phyloP scores from a whole-genome alignment of 2,888 invertebrate species.

The Pristionchus arcanus region DNA sequence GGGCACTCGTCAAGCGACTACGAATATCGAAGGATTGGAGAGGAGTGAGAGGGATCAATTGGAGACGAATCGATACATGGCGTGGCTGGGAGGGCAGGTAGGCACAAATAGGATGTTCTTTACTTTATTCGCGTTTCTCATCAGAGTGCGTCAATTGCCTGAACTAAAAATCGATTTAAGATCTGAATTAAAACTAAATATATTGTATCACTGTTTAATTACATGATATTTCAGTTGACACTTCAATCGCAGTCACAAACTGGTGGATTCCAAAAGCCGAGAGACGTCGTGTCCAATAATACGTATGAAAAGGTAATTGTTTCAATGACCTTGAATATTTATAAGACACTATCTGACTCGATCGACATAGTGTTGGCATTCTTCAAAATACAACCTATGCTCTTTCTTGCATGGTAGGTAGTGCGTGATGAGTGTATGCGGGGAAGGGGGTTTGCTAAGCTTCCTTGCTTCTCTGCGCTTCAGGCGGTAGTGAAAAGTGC shows the following conservation, averaged over 20 bases:
- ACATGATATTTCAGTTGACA: conserved; percentile 64
- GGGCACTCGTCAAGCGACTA: conserved; percentile 69
- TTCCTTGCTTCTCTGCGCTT: too few relatives aligned
- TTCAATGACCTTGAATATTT: background rate
- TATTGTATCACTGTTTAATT: background rate
- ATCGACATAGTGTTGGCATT: too few relatives aligned
- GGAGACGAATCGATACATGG: conserved; percentile 72
- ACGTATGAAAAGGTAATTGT: conserved; percentile 68
- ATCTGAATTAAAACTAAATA: background rate
- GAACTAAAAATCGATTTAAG: too few relatives aligned
- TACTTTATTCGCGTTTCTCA: background rate
- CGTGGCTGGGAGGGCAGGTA: conserved; percentile 76
- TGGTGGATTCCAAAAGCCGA: conserved; percentile 72
- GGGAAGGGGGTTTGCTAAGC: too few relatives aligned
- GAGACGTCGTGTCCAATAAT: conserved; percentile 71
- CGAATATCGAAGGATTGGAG: conserved; percentile 68
- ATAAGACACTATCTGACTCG: too few relatives aligned
- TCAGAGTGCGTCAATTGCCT: background rate
- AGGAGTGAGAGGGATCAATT: conserved; percentile 68
- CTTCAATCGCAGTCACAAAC: conserved; percentile 73
- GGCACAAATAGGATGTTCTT: background rate
- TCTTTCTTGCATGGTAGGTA: too few relatives aligned
- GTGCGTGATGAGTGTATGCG: too few relatives aligned
- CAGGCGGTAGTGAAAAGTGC: too few relatives aligned
- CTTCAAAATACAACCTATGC: too few relatives aligned